Evolutionary conservation across 2,797 vertebrate genomes (phyloP).

Genomic region (Sebastes ruberrimus): DNA sequence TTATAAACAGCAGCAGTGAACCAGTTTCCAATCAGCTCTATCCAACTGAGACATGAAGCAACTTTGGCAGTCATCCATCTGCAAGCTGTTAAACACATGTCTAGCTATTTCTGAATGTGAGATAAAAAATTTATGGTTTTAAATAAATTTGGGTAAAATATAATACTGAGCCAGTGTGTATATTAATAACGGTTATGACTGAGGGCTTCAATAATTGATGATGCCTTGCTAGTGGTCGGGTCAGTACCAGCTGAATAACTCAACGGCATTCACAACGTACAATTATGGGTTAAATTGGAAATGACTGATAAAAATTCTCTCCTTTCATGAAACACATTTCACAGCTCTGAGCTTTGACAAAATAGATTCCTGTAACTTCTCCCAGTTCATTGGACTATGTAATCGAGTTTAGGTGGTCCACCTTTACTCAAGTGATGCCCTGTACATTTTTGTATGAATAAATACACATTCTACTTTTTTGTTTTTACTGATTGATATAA

Average conservation of each 20-base stretch:
- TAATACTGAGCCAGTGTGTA: slow-evolving; percentile 7
- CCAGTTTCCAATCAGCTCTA: slow-evolving; percentile 45
- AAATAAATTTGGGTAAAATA: slow-evolving; percentile 45
- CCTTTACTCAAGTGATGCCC: slow-evolving; percentile 26
- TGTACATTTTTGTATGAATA: slow-evolving; percentile 15
- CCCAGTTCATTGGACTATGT: slow-evolving; percentile 54
- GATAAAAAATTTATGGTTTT: slow-evolving; percentile 41
- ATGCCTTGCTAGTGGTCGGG: slow-evolving; percentile 10
- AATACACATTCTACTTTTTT: slow-evolving; percentile 9
- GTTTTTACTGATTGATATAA: slow-evolving; percentile 18
- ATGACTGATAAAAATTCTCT: slow-evolving; percentile 41
- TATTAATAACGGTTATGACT: slow-evolving; percentile 35
- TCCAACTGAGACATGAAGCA: slow-evolving; percentile 50
- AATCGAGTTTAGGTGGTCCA: slow-evolving; percentile 46
- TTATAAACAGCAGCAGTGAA: slow-evolving; percentile 35
- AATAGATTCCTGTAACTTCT: slow-evolving; percentile 47
- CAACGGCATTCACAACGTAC: background rate
- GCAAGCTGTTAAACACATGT: slow-evolving; percentile 50
- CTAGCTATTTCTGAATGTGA: slow-evolving; percentile 32
- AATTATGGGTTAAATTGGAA: slow-evolving; percentile 39
- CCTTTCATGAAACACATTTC: slow-evolving; percentile 48
- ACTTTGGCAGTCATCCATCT: slow-evolving; percentile 51
- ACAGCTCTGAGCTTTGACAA: slow-evolving; percentile 48
- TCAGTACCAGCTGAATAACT: slow-evolving; percentile 31
- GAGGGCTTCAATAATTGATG: slow-evolving; percentile 41